Conservation (phyloP, 1,140 invertebrate genomes). For the Ips nitidus region DNA sequence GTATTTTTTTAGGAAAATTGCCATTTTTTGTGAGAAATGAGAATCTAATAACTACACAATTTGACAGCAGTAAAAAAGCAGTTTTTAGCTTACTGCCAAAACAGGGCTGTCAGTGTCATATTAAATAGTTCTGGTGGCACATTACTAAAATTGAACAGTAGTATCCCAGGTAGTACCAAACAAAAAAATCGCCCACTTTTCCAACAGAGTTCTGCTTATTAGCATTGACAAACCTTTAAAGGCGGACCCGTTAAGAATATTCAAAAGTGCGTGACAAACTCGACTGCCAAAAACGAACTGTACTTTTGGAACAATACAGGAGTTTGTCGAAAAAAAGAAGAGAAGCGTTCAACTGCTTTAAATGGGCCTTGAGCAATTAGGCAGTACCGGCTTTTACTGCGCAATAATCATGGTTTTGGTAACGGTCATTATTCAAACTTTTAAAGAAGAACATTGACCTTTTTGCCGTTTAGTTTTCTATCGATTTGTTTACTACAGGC, state of each 20-base stretch:
- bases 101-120: too few relatives aligned
- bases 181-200: too few relatives aligned
- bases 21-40: too few relatives aligned
- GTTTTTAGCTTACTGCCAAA: too few relatives aligned
- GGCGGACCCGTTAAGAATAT: not conserved
- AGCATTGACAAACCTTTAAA: too few relatives aligned
- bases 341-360: not conserved
- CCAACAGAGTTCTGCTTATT: not conserved
- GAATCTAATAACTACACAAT: too few relatives aligned
- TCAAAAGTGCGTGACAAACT: not conserved
- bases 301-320: not conserved
- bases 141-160: too few relatives aligned
- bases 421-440: conserved; percentile 1
- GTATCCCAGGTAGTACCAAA: too few relatives aligned
- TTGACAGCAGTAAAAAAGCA: too few relatives aligned
- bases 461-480: not conserved
- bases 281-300: not conserved
- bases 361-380: conserved; percentile 1
- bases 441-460: not conserved
- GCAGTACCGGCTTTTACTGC: not conserved
- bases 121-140: too few relatives aligned
- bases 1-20: too few relatives aligned
- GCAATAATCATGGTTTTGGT: not conserved
- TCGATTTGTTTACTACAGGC: not conserved
- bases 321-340: not conserved